Base-by-base conservation (phyloP, 2,797 vertebrate genomes). In the Lithobates pipiens region DNA sequence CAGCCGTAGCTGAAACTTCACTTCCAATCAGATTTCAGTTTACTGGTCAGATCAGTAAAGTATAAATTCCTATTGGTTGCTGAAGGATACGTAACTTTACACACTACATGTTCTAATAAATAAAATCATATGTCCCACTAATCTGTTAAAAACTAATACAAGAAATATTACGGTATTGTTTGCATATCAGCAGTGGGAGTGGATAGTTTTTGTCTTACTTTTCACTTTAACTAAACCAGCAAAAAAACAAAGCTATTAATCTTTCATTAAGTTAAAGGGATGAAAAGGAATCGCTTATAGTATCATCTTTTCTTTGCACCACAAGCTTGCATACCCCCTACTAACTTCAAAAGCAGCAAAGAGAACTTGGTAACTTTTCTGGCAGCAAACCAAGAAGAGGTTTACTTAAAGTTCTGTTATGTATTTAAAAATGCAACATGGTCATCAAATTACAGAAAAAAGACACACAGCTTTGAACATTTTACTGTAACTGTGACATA, bases 251-350 rank as follows among this genome's bases (percentile, higher is more conserved):
- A 97, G 95, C 95, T 96, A 98, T 99, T 98, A 99, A 99, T 98
- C 97, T 99, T 99, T 98, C 96, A 99, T 98, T 98, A 98, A 96
- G 96, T 96, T 96, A 93, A 96, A 95, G 92, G 96, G 97, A 99
- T 99, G 97, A 99, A 99, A 99, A 98, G 97, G 96, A 98, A 98
- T 97, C 95, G 92, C 96, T 99, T 97, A 96, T 96, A 97, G 96
- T 96, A 96, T 96, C 96, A 93, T 96, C 97, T 96, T 95, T 96
- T 95, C 95, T 95, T 94, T 94, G 95, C 95, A 95, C 94, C 95
- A 94, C 92, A 91, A 97, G 96, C 95, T 92, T 93, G 95, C 92
- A 95, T 94, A 95, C 96, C 96, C 97, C 97, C 97, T 92, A 97
- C 98, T 93, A 96, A 97, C 97, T 97, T 99, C 97, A 99, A 99